Evolutionary conservation across 2,797 vertebrate genomes (phyloP).

Genomic region (Chromis chromis): DNA sequence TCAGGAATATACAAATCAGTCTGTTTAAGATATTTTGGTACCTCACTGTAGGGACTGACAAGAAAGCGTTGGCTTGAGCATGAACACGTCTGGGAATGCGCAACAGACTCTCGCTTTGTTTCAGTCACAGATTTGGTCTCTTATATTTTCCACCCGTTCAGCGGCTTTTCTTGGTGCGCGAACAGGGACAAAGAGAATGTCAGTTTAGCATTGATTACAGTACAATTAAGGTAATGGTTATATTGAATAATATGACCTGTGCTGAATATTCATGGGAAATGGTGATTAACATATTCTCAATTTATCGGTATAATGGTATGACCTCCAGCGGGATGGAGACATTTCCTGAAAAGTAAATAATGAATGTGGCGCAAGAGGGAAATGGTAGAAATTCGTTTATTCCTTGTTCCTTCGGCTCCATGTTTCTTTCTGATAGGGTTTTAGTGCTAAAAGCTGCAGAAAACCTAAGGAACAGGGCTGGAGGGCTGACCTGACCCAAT

Average conservation of each 20-base stretch:
- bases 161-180: slow-evolving; percentile 31
- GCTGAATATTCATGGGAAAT: slow-evolving; percentile 67
- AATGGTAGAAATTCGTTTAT: slow-evolving; percentile 38
- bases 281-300: slow-evolving; percentile 63
- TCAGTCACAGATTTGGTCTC: slow-evolving; percentile 46
- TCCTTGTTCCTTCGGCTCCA: slow-evolving; percentile 29
- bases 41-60: slow-evolving; percentile 66
- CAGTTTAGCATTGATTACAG: slow-evolving; percentile 68
- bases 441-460: slow-evolving; percentile 29
- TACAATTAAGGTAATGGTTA: slow-evolving; percentile 69
- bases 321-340: slow-evolving; percentile 60
- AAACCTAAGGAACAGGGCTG: slow-evolving; percentile 15
- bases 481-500: slow-evolving; percentile 19
- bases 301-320: slow-evolving; percentile 52
- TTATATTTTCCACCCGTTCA: slow-evolving; percentile 53
- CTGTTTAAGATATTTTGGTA: slow-evolving; percentile 75
- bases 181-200: slow-evolving; percentile 39
- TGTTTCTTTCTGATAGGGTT: slow-evolving; percentile 6
- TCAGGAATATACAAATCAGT: slow-evolving; percentile 83
- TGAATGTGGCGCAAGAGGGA: slow-evolving; percentile 33
- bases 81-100: slow-evolving; percentile 62
- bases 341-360: slow-evolving; percentile 62
- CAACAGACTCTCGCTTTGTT: slow-evolving; percentile 57
- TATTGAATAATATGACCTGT: slow-evolving; percentile 64
- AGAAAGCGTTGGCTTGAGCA: slow-evolving; percentile 60